phyloP scores from a whole-genome alignment of 2,797 vertebrate genomes.

The Falco berigora region DNA sequence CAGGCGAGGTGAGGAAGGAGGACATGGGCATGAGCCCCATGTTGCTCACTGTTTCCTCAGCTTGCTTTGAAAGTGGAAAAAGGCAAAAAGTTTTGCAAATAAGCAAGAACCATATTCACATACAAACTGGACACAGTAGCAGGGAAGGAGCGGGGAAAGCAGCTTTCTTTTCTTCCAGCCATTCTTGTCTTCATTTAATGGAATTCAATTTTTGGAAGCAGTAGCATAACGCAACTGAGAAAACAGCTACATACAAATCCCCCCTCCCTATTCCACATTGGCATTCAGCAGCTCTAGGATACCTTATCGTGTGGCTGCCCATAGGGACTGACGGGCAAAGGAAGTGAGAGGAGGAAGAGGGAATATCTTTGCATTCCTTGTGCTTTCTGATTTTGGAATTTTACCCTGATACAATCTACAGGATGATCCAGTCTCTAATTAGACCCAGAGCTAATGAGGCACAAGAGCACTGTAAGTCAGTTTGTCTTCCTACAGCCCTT shows the following conservation, averaged over 20 bases:
- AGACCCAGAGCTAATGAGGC: not conserved
- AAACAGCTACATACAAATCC: not conserved
- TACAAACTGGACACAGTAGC: not conserved
- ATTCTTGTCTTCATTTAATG: not conserved
- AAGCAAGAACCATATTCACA: not conserved
- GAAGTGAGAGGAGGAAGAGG: not conserved
- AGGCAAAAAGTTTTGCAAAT: not conserved
- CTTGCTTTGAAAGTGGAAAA: not conserved
- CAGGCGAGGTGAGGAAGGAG: not conserved
- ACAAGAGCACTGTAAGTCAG: not conserved
- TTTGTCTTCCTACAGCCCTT: not conserved
- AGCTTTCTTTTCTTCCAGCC: not conserved
- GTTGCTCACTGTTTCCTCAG: not conserved
- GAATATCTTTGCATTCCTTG: not conserved
- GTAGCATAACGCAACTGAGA: not conserved
- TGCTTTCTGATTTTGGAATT: not conserved
- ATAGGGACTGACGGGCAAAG: not conserved
- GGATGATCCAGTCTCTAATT: not conserved
- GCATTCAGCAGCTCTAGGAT: not conserved
- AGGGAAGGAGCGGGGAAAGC: not conserved
- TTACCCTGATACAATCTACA: not conserved
- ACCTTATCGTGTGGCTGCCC: not conserved
- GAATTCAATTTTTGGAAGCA: not conserved
- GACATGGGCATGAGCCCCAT: rapidly evolving
- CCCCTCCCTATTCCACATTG: not conserved